Evolutionary conservation across 2,113 vertebrate genomes (phyloP), one percentile per base, ranked within the genome.

Genomic region (Apistogramma diplotaenia): DNA sequence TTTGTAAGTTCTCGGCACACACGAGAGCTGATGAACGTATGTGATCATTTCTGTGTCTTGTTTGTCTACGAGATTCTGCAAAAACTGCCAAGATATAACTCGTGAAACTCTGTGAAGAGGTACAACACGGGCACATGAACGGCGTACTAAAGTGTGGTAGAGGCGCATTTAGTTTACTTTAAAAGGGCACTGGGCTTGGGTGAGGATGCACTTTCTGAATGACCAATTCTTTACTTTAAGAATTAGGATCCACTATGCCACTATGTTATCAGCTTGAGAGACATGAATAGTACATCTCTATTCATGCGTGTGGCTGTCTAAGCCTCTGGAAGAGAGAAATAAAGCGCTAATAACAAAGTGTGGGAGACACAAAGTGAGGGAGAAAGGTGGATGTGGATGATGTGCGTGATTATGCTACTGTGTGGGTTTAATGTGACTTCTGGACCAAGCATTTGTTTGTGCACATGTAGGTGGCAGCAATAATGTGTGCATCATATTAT

Each of bases 371-470:
- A n/a, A 18, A 35, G 31, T 59, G 43, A 80, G 56, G 43, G 31
- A 54, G 54, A 65, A 58, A 67, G 77, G 67, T 60, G 67, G 82
- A 78, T 72, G 43, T 23, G 80, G 74, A 62, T 82, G 79, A 81
- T 58, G 53, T 43, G 25, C 16, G 74, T 21, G 85, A 84, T 85
- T 78, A 81, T 78, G 83, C 72, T 19, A 31, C 16, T 23, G 61
- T 0, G 85, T 91, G 84, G 81, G 77, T 82, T 87, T 84, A 80
- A 85, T 86, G 86, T 74, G 62, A 78, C 72, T 78, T 11, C 4
- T 49, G 46, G 62, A 82, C 79, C 77, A 83, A 78, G 87, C 87
- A 76, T 85, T 84, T 78, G 80, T 89, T 60, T 70, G 78, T 33
- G 70, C 81, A 70, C 40, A 51, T 87, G 75, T 84, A 87, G 82